Evolutionary conservation across 2,113 vertebrate genomes (phyloP), one percentile per base, ranked within the genome.

Genomic region (Lampris incognitus): DNA sequence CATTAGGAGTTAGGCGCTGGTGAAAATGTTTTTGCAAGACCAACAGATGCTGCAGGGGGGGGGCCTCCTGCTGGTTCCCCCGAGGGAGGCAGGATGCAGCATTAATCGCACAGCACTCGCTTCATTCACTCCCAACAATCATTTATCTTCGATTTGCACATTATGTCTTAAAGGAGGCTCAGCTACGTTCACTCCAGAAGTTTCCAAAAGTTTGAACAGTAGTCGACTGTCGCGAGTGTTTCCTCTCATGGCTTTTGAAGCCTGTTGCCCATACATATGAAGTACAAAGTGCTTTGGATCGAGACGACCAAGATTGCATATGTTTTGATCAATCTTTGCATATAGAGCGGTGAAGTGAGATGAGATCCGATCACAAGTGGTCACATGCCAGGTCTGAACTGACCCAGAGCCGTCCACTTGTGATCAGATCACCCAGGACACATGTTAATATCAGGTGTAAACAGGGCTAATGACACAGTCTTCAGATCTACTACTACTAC

Each of bases 91-190:
- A 38, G 59, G 63, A 75, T 72, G 4, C 78, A 76, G 62, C 59
- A 6, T 78, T 74, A 88, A 46, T 85, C 83, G 77, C 63, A 24
- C 61, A 0, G 37, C 24, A 9, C 69, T 85, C 72, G 6, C 76
- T 78, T 84, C 73, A 54, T 75, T 84, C 74, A 78, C 71, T 78
- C 0, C 1, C 24, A 13, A 73, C 79, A 68, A 72, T 78, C 78
- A 76, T 72, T 76, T 84, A 54, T 77, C 77, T 76, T 76, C 63
- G n/a, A 46, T 74, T 78, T 39, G 71, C 78, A 82, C 72, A 66
- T 83, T 79, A 67, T 41, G 39, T 61, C 63, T 68, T 74, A 83
- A 4, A 0, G 58, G 46, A 70, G 63, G 83, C 79, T 77, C 81
- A 72, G 76, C 84, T 86, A 86, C 77, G 66, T 87, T 72, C 74